Base-by-base conservation (phyloP, 2,113 vertebrate species). In the Oreotragus oreotragus region DNA sequence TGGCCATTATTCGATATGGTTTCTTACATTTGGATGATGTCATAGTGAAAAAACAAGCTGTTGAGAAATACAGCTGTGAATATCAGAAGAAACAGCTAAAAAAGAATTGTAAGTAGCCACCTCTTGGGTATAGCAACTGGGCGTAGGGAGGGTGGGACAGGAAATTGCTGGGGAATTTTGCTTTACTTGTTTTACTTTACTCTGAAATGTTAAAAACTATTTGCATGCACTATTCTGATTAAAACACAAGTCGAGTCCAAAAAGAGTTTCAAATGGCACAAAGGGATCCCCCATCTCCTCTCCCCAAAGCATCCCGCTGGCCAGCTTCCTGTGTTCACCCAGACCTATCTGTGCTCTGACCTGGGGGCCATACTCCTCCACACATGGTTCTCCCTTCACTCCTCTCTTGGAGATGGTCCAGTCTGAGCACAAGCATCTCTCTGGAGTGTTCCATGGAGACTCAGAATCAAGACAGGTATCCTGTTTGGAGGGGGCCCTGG, bases 161-260 rank as follows among this genome's bases (percentile, higher is more conserved):
- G 91, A 84, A 90, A 28, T 3, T n/a, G 23, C 62, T 55, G 79
- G 51, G 36, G 1, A 5, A 6, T 21, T n/a, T 66, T 87, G 36
- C 83, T 90, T 97, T 76, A 15, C 73, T 84, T 84, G 83, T 53
- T n/a, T 27, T 39, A 16, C 57, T n/a, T 21, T 39, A 21, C 45
- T 76, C 39, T 62, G 25, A 43, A 19, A 62, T 96, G 53, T 58
- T 62, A 55, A 90, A 93, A 94, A 49, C 7, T 7, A 45, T 30
- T 64, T 64, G 62, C 28, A 16, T 53, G 60, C 6, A 55, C 58
- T 49, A 45, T 66, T 92, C 81, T 66, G 30, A 91, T 94, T 83
- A 64, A 73, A 80, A 88, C 6, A 23, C 43, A 95, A 60, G 88
- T 43, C 43, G 49, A 60, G 70, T 36, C 15, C 12, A 30, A 49